phyloP scores from a whole-genome alignment of 2,113 vertebrate species.

The Thomomys bottae region DNA sequence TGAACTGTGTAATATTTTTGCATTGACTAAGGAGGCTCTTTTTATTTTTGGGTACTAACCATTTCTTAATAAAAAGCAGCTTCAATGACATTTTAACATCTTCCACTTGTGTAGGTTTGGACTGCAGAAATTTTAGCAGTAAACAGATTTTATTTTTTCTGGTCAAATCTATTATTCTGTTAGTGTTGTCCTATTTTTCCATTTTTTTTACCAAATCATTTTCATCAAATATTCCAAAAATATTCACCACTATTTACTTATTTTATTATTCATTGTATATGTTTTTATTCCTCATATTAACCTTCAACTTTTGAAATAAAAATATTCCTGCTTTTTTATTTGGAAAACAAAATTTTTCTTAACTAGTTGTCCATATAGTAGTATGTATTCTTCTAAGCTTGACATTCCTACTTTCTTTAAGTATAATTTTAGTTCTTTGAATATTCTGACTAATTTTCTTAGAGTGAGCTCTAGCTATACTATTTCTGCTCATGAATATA shows the following conservation, averaged over 20 bases:
- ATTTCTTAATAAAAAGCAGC: neutral
- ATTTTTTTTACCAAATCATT: neutral
- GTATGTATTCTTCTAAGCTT: neutral
- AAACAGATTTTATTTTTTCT: constrained; percentile 30
- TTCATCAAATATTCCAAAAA: neutral
- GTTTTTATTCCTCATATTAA: neutral
- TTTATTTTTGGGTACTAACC: neutral
- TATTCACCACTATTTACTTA: neutral
- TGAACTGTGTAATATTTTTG: neutral
- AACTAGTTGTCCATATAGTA: neutral
- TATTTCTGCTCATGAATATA: neutral
- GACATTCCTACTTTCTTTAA: neutral
- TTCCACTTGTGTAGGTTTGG: neutral
- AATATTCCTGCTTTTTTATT: neutral
- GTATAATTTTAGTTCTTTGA: neutral
- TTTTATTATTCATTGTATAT: neutral
- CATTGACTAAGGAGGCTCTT: neutral
- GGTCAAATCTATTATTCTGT: neutral
- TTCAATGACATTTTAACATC: neutral
- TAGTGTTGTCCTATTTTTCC: neutral
- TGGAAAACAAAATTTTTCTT: neutral
- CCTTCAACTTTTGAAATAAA: neutral
- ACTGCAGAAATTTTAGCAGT: constrained; percentile 37
- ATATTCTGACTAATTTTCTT: neutral
- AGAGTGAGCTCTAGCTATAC: neutral